Evolutionary conservation across 2,888 invertebrate genomes (phyloP), one percentile per base, ranked within the genome.

Genomic region (Shargacucullia verbasci): DNA sequence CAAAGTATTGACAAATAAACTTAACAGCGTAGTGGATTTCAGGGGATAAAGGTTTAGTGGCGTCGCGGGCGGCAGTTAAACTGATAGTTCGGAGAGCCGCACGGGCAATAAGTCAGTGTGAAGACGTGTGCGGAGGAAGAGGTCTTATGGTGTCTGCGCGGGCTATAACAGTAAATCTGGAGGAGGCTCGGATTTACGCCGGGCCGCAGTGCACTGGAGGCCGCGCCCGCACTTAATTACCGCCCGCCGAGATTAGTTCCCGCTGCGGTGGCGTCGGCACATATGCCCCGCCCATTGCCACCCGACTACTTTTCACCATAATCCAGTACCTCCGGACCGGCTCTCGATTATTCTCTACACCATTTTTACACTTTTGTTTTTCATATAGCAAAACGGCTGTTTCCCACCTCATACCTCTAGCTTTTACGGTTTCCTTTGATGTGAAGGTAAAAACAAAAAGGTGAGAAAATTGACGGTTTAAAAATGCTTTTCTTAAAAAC

Each of bases 141-240:
- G 66, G 75, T 81, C 76, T 82, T 81, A 83, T 81, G 79, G 84
- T 80, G 81, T 83, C 88, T 87, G 84, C 73, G 73, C 77, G 70
- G 79, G 85, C 89, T 74, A 90, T 92, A 92, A 91, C 91, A 90
- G 85, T 92, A 92, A 92, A 93, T 92, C 90, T 86, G 95, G 94
- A 82, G 83, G 77, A 86, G 85, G 81, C 80, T 80, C 74, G 81
- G 90, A 88, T 90, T 91, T 91, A 90, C 89, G 82, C 77, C 76
- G 79, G 76, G 57, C 76, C 66, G 70, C 50, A 81, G 71, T 81
- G 82, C 81, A 82, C 81, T 79, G 78, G 80, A 80, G 80, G 80
- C 75, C 80, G 61, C 77, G 79, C 78, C 70, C 79, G 79, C 84
- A 85, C 84, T 91, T 92, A 92, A 92, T 92, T 91, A 91, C 90